phyloP scores from a whole-genome alignment of 1,140 invertebrate genomes.

The Cardiocondyla obscurior region DNA sequence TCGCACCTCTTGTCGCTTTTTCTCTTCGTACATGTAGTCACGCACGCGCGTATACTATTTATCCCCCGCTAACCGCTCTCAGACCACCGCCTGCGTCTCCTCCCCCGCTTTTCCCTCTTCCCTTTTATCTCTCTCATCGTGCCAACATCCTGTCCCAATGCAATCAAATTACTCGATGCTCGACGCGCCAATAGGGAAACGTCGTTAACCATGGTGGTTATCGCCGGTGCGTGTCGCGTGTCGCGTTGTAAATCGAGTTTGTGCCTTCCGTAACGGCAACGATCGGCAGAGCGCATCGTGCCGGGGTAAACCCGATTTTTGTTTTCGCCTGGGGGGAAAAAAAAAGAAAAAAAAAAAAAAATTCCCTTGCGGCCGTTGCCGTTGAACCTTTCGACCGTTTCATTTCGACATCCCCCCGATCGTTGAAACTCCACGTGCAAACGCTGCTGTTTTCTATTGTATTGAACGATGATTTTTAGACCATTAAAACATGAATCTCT shows the following conservation, averaged over 20 bases:
- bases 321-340: conserved; percentile 58
- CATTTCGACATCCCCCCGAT: conserved; percentile 46
- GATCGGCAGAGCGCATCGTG: conserved; percentile 53
- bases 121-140: conserved; percentile 37
- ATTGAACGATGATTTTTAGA: conserved; percentile 24
- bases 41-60: conserved; percentile 26
- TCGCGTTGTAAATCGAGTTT: conserved; percentile 81
- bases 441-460: background rate
- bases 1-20: background rate
- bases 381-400: conserved; percentile 49
- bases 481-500: conserved; percentile 14
- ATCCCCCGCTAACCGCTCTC: background rate
- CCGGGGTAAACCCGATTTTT: conserved; percentile 65
- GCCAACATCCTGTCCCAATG: conserved; percentile 69
- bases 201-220: conserved; percentile 82
- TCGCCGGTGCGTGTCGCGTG: conserved; percentile 80
- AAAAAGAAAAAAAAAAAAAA: too few relatives aligned
- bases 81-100: background rate
- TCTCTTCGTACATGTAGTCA: background rate
- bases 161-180: conserved; percentile 81
- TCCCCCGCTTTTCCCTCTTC: conserved; percentile 8
- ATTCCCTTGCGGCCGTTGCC: conserved; percentile 41
- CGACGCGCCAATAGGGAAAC: conserved; percentile 80
- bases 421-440: conserved; percentile 6
- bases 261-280: conserved; percentile 70